phyloP scores from a whole-genome alignment of 2,797 vertebrate genomes.

The Anisognathus igniventris region DNA sequence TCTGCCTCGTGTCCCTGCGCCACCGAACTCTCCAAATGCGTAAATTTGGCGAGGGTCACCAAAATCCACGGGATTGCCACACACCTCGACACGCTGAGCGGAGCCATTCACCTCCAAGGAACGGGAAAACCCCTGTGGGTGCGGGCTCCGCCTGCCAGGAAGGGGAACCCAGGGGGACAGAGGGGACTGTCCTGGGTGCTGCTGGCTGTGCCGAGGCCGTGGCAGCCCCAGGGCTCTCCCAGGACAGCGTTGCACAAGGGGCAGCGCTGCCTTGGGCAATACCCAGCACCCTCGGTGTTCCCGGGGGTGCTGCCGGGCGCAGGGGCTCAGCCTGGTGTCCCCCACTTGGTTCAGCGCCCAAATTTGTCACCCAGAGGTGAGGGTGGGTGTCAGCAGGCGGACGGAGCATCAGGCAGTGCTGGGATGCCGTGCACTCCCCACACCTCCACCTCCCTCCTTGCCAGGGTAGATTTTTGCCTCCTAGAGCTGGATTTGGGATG shows the following conservation, averaged over 20 bases:
- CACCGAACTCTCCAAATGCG: background rate
- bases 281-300: background rate
- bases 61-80: background rate
- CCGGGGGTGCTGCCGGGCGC: background rate
- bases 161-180: background rate
- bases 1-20: background rate
- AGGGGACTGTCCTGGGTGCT: background rate
- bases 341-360: accelerated
- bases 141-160: accelerated
- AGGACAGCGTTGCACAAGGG: background rate
- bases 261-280: background rate
- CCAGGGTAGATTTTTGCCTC: background rate
- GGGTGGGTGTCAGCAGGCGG: accelerated
- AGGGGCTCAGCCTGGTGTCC: background rate
- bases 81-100: background rate
- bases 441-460: background rate
- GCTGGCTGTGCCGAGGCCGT: accelerated
- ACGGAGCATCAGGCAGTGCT: accelerated
- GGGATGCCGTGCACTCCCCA: accelerated
- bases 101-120: accelerated
- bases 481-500: accelerated
- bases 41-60: accelerated
- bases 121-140: accelerated
- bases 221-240: background rate
- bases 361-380: background rate